Base-by-base conservation (phyloP, 2,797 vertebrate genomes). In the Buceros bicornis region DNA sequence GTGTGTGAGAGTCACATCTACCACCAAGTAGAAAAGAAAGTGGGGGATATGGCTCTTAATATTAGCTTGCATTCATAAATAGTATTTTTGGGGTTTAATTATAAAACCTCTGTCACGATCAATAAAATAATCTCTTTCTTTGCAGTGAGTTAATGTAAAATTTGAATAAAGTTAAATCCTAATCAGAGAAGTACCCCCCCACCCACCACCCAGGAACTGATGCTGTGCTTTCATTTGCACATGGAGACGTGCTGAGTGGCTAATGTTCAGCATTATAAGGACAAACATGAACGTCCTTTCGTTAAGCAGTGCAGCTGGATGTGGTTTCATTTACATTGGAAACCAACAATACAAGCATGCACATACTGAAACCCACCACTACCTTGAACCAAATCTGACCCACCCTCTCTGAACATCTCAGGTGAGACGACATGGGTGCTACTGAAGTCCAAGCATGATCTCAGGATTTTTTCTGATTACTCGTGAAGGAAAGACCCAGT, bases 121-220 rank as follows among this genome's bases (percentile, higher is more conserved):
- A 26, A 62, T 33, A 74, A 86, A 77, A 64, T 3, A 24, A 76
- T 25, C 10, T 5, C 14, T 88, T 86, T 57, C 5, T 72, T 79
- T 71, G 45, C 4, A 64, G 12, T 7, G 37, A 33, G 22, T 47
- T 78, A 10, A 74, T 3, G 5, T 53, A 64, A 90, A 56, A 17
- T 25, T 62, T 35, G 29, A 86, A 28, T 53, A 50, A 79, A 18
- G 13, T n/a, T 74, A 61, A 77, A 80, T 69, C 29, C 31, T 31
- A 13, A 84, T 42, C 31, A 61, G 25, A 76, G 25, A 51, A 18
- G 11, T 43, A 67, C 9, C 11, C 16, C 22, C 8, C 31, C 1
- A 1, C 16, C 13, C 0, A 2, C 2, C 8, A 16, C 9, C 18
- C 51, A 83, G 56, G 29, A 70, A 24, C 19, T 0, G 1, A 25